phyloP scores from a whole-genome alignment of 1,140 invertebrate genomes.

The Cyphomyrmex costatus region DNA sequence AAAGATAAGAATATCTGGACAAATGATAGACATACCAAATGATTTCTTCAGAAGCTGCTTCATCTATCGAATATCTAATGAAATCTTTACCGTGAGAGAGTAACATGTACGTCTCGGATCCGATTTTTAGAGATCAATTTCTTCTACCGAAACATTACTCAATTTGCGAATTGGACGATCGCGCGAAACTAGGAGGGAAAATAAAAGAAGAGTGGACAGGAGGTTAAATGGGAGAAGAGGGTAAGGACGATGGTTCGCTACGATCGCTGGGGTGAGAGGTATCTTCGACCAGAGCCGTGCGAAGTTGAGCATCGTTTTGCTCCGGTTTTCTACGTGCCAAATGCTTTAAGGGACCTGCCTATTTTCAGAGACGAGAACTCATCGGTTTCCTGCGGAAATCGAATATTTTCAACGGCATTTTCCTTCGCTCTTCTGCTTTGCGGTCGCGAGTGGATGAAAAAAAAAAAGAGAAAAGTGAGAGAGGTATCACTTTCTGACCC shows the following conservation, averaged over 20 bases:
- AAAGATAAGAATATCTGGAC: neutral
- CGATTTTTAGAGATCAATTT: conserved; percentile 8
- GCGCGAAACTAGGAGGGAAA: neutral
- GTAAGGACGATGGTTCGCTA: conserved; percentile 29
- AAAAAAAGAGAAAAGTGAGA: neutral
- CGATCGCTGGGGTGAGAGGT: conserved; percentile 43
- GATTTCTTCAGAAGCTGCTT: neutral
- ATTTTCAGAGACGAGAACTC: conserved; percentile 61
- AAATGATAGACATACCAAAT: neutral
- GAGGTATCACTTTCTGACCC: conserved; percentile 29
- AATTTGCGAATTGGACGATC: conserved; percentile 61
- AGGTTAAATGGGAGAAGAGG: conserved; percentile 61
- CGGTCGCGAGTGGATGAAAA: neutral
- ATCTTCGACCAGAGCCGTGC: conserved; percentile 31
- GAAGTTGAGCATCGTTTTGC: conserved; percentile 71
- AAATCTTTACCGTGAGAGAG: neutral
- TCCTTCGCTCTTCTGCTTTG: conserved; percentile 20
- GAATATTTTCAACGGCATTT: conserved; percentile 72
- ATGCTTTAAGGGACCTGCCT: conserved; percentile 69
- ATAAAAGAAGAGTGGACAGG: neutral
- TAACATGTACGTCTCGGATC: neutral
- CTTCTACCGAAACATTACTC: conserved; percentile 28
- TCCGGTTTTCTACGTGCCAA: conserved; percentile 64
- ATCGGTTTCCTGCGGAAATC: conserved; percentile 67
- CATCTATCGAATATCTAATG: neutral